phyloP scores from a whole-genome alignment of 2,888 invertebrate species.

The Morpho deidamia region DNA sequence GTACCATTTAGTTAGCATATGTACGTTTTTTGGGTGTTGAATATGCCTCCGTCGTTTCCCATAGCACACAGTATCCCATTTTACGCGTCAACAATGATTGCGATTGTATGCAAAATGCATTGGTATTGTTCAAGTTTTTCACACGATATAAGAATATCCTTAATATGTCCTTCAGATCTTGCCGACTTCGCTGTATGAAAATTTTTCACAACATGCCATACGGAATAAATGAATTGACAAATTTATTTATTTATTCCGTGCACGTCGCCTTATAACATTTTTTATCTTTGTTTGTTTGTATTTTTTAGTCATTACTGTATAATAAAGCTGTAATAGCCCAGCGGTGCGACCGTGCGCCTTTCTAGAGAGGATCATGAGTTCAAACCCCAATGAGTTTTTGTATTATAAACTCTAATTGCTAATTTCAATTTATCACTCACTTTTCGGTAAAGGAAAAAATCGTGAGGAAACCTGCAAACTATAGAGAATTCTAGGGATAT shows the following conservation, averaged over 20 bases:
- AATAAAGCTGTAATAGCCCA: too few species aligned
- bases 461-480: too few species aligned
- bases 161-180: slow-evolving; percentile 1
- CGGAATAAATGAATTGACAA: background rate
- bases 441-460: too few species aligned
- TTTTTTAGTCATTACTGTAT: too few species aligned
- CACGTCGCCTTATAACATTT: too few species aligned
- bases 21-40: slow-evolving; percentile 2
- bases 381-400: too few species aligned
- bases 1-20: background rate
- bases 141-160: slow-evolving; percentile 21
- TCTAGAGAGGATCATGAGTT: too few species aligned
- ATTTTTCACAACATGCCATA: background rate
- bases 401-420: too few species aligned
- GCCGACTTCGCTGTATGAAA: background rate
- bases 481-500: too few species aligned
- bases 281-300: too few species aligned
- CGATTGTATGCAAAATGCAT: slow-evolving; percentile 24
- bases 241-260: background rate
- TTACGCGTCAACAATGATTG: slow-evolving; percentile 15
- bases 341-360: too few species aligned
- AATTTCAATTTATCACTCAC: too few species aligned
- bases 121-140: slow-evolving; percentile 27
- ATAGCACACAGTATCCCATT: slow-evolving; percentile 15
- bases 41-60: slow-evolving; percentile 10